Evolutionary conservation across 2,797 vertebrate genomes (phyloP).

Genomic region (Onychomys arenicola): DNA sequence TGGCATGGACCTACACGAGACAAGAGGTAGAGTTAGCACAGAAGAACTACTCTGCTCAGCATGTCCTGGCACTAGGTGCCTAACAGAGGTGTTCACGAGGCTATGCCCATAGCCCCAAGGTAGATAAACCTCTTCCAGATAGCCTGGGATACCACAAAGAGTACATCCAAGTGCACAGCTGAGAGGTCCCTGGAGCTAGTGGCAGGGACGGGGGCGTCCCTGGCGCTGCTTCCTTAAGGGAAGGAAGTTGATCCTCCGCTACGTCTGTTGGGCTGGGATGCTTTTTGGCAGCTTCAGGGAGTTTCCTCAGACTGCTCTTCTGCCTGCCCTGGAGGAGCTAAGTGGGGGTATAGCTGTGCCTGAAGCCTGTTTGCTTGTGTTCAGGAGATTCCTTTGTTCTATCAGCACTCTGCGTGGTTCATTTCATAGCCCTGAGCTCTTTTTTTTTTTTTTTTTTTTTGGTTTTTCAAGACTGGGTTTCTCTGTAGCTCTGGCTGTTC

Average conservation of each 20-base stretch:
- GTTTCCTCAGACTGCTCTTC: neutral
- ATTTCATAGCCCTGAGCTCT: neutral
- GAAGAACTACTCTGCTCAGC: too few relatives aligned
- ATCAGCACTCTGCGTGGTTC: neutral
- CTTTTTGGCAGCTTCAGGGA: slow-evolving; percentile 25
- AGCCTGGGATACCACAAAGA: neutral
- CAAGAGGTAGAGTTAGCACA: neutral
- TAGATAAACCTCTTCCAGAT: neutral
- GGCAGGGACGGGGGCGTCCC: neutral
- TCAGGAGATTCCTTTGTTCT: neutral
- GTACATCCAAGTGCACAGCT: neutral
- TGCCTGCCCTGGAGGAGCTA: neutral
- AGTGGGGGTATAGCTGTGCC: neutral
- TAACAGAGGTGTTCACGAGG: neutral
- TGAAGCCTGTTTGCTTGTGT: neutral
- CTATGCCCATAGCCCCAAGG: neutral
- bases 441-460: neutral
- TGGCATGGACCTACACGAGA: neutral
- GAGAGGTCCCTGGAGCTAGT: neutral
- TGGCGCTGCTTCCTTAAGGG: neutral
- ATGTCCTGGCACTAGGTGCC: neutral
- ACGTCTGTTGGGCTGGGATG: neutral
- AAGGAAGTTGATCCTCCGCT: slow-evolving; percentile 10
- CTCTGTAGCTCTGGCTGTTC: neutral
- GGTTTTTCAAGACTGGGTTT: neutral